Evolutionary conservation across 2,113 vertebrate species (phyloP), one percentile per base, ranked within the genome.

Genomic region (Heptranchias perlo): DNA sequence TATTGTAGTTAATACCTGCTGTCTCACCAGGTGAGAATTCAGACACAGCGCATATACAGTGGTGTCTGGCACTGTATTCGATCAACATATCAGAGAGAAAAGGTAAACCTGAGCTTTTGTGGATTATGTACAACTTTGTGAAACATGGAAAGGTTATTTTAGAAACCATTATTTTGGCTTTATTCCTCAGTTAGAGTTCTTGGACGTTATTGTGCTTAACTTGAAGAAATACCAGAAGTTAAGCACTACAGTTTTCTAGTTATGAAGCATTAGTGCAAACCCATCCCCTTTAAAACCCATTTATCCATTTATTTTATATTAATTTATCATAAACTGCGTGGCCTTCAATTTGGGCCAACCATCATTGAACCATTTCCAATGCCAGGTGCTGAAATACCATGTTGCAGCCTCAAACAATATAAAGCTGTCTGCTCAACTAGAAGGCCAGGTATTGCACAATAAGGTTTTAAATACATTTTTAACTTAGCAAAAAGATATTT

Each of bases 21-120:
- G 54, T 58, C 96, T 96, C 14, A 1, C 65, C 73, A 99, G 98
- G 98, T 99, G 96, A 97, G 97, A 96, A 98, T 99, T 96, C 98
- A 99, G 97, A 98, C 98, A 0, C 97, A 98, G 96, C 96, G 96
- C n/a, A 97, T 86, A 73, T 98, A 98, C 96, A 96, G 39, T 0
- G 97, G 98, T 96, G 97, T 98, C 67, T 98, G 98, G 98, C 97
- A 98, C 35, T 99, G 98, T 52, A 96, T 98, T 96, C 96, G 95
- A 89, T 97, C 98, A 49, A 98, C 97, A 0, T 98, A 98, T 95
- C 97, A 97, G 97, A 97, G 92, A 52, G 98, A 99, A 96, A 98
- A 97, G 96, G 98, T 98, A 97, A 96, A 98, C 94, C 21, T 18
- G n/a, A 78, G 35, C 14, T 91, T 58, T 52, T 35, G 52, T 44